A percentile compares a stretch with the other conserved stretches of the same genome.
Conservation (phyloP, 2,113 vertebrate genomes). For the Gasterosteus aculeatus region DNA sequence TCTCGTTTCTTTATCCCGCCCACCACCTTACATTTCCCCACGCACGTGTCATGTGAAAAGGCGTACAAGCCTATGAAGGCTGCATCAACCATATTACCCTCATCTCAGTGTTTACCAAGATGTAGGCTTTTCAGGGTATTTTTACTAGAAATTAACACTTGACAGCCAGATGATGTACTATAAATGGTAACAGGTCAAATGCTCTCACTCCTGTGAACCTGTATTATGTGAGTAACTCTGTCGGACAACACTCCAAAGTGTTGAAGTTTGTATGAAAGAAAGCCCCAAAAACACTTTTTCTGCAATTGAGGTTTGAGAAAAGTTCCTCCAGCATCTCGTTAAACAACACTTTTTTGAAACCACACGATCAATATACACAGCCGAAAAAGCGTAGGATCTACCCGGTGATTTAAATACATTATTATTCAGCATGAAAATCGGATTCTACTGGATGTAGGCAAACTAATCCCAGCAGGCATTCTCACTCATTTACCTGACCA, state of each 20-base stretch:
- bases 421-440: constrained; percentile 12
- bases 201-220: not conserved
- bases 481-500: constrained; percentile 48
- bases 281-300: not conserved
- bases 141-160: constrained; percentile 23
- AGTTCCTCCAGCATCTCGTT: not conserved
- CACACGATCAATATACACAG: constrained; percentile 4
- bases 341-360: not conserved
- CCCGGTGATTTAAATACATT: constrained; percentile 8
- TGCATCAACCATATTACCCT: constrained; percentile 16
- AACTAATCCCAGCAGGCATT: constrained; percentile 40
- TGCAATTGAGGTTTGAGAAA: constrained; percentile 1
- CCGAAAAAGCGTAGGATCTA: not conserved
- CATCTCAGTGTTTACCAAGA: not conserved
- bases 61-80: not conserved
- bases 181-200: constrained; percentile 3
- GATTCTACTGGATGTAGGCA: constrained; percentile 1
- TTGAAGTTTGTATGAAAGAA: not conserved
- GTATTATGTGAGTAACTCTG: not conserved
- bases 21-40: not conserved
- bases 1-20: constrained; percentile 24
- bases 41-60: constrained; percentile 30
- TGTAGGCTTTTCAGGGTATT: constrained; percentile 11
- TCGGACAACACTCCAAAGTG: not conserved
- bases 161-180: constrained; percentile 11